Evolutionary conservation across 1,140 invertebrate species (phyloP), one percentile per base, ranked within the genome.

Genomic region (Drosophila erecta): DNA sequence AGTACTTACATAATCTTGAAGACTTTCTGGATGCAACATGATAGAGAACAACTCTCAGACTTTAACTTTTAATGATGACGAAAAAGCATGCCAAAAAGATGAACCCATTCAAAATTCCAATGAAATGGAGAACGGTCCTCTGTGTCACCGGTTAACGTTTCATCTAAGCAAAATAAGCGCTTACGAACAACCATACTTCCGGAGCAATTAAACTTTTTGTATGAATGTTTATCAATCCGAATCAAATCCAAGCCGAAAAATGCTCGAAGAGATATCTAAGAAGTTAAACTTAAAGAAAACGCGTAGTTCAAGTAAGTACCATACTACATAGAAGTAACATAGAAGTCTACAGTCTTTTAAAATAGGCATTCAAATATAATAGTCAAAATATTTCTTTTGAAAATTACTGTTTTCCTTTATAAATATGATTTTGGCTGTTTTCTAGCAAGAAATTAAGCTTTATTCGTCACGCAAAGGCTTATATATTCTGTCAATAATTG

Each of bases 211-310:
- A 98, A 99, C 90, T 99, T 98, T 91, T 94, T 99, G 27, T 99
- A 99, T 93, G 98, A 99, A 93, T 99, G 99, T 92, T 24, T 99
- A 99, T 93, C 98, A 99, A 93, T 94, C 98, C 22, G 98, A 99
- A 93, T 98, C 97, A 43, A 99, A 99, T 93, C 98, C 98, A 24
- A 98, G 97, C 75, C 94, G 98, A 50, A 99, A 99, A 93, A 99
- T 99, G 97, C 93, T 99, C 44, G 98, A 99, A 93, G 98, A 97
- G 75, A 99, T 99, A 81, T 97, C 98, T 0, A 94, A 96, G 74
- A 98, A 99, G 93, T 97, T 99, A 49, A 98, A 98, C 11, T 94
- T 99, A 47, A 98, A 98, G 92, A 99, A n/a, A 99, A 92, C 94
- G 98, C 67, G 98, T 99, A 4, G 98, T 99, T 24, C 98, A 99